Percentiles rank a stretch among this genome's conserved stretches.
phyloP scores from a whole-genome alignment of 1,140 invertebrate species.

The Apis laboriosa region DNA sequence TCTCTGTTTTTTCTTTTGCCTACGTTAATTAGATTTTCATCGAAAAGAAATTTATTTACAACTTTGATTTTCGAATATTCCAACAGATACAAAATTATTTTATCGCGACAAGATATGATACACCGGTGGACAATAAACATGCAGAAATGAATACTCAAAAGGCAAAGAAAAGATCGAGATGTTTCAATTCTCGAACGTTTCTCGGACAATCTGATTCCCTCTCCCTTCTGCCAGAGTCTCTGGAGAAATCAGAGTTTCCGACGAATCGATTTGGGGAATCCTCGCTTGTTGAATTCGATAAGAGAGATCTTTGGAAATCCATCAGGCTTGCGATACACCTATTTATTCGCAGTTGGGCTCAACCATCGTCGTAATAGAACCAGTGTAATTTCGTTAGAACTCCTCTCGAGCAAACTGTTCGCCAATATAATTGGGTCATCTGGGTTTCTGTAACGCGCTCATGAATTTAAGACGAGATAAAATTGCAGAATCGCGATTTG shows the following conservation, averaged over 20 bases:
- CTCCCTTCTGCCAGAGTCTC: conserved; percentile 2
- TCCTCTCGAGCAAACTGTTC: background rate
- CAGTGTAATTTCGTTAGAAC: background rate
- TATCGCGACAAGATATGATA: background rate
- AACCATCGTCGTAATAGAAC: conserved; percentile 3
- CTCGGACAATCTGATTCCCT: conserved; percentile 29
- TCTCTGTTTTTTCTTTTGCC: too few relatives aligned
- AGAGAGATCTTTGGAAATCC: conserved; percentile 23
- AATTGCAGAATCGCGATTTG: background rate
- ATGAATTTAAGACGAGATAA: background rate
- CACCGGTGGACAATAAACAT: background rate
- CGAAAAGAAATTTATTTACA: too few relatives aligned
- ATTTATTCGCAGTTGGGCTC: conserved; percentile 4
- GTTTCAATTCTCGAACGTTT: conserved; percentile 18
- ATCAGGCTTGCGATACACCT: conserved; percentile 21
- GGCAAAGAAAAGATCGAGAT: conserved; percentile 2
- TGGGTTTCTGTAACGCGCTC: background rate
- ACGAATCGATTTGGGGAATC: conserved; percentile 22
- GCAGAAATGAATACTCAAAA: background rate
- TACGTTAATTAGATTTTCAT: too few relatives aligned
- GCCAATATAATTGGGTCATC: background rate
- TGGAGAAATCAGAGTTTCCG: conserved; percentile 42
- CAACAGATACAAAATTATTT: background rate
- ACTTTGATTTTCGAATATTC: too few relatives aligned
- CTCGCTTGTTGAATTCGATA: conserved; percentile 47